Conservation (phyloP, 1,140 invertebrate genomes). For the Chironomus tepperi region DNA sequence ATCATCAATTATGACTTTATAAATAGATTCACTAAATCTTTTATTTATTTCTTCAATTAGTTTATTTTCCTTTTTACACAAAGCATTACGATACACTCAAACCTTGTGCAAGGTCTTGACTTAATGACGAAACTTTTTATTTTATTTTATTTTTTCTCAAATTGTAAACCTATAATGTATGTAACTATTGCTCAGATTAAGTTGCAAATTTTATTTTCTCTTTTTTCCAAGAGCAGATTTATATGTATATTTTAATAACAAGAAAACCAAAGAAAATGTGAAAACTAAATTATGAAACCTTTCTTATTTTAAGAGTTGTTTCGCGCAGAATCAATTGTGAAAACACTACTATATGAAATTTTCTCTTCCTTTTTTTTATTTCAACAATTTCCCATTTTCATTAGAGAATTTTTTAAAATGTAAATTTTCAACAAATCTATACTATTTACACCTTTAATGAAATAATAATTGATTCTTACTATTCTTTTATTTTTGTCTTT, state of each 20-base stretch:
- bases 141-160: neutral
- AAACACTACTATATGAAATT: conserved; percentile 31
- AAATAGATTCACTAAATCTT: no score
- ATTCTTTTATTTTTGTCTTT: neutral
- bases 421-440: neutral
- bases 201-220: no score
- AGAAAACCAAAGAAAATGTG: neutral
- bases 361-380: neutral
- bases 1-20: no score
- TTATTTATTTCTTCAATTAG: no score
- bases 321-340: conserved; percentile 25
- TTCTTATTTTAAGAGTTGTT: conserved; percentile 15
- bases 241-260: neutral
- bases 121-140: conserved; percentile 3
- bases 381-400: neutral
- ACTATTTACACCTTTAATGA: conserved; percentile 31
- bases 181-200: no score
- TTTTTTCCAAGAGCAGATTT: conserved; percentile 19
- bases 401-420: neutral
- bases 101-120: neutral
- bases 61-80: no score
- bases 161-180: neutral
- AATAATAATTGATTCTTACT: neutral
- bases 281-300: neutral
- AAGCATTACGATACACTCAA: conserved; percentile 7